Base-by-base conservation (phyloP, 1,140 invertebrate genomes). In the Hycleus cichorii region DNA sequence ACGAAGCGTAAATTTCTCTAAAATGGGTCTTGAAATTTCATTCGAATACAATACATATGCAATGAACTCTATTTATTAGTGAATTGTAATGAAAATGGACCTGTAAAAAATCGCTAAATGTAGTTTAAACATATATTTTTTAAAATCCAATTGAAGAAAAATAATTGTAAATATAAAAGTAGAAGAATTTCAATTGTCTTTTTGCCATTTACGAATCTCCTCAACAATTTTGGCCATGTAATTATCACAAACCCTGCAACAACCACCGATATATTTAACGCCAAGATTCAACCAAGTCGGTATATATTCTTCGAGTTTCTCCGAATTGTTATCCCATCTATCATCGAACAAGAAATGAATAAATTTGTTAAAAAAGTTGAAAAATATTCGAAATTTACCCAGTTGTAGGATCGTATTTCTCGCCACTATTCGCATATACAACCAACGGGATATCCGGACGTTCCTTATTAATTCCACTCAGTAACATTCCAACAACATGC, bases 191-290 rank as follows among this genome's bases (percentile, higher is more conserved):
- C 3, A 32, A 32, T 32, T 7, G 4, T 5, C 45, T 45, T 45
- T 43, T 12, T 52, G n/a, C 52, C 53, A 60, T 50, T 56, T 55
- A 8, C 12, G 18, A 10, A 83, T 74, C 58, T 75, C 66, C 39
- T 66, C 58, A 12, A 73, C 67, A 40, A 85, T 80, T 42, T 72
- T 71, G 5, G 66, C 64, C 18, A 91, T 81, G 68, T 90, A 85
- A 4, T 78, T 69, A 9, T 81, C 80, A 63, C 80, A 79, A 0
- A 86, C 85, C 58, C 87, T 76, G 68, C 90, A 93, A 67, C 90
- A 93, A 2, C 90, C 88, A 6, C 90, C 90, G 53, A 92, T 79
- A 67, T 83, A 88, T 54, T 75, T 77, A 0, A 87, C 86, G 4
- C 88, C 88, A 9, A 83, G 64, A 44, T 85, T 72, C 2, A 89